Base-by-base conservation (phyloP, 2,888 invertebrate species). In the Colostygia pectinataria region DNA sequence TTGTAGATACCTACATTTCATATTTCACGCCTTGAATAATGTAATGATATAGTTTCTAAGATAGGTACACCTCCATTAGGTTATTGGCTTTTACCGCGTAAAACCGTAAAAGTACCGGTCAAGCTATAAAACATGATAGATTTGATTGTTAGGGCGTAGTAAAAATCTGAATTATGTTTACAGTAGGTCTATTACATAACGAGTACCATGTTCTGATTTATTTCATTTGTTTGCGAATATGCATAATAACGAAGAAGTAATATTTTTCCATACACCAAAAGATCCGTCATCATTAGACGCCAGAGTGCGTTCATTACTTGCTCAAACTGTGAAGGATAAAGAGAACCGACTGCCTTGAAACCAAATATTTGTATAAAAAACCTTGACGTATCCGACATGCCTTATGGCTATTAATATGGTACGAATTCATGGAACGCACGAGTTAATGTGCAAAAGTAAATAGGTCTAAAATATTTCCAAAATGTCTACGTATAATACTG, bases 41-140 rank as follows among this genome's bases (percentile, higher is more conserved):
- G n/a, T n/a, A n/a, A n/a, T n/a, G n/a, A n/a, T n/a, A n/a, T n/a
- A n/a, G n/a, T n/a, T n/a, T n/a, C n/a, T n/a, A n/a, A n/a, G n/a
- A n/a, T n/a, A n/a, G n/a, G 39, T 40, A 40, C 31, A 50, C 44
- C 39, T 50, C 18, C 44, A 51, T 51, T 31, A 36, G 29, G 32
- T 32, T 34, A 44, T 44, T 39, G 33, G 39, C 40, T 36, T 24
- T 32, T 4, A 18, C 20, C 34, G 39, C 39, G 50, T 31, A n/a
- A n/a, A n/a, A n/a, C n/a, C 34, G 14, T 34, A 31, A 50, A 34
- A 48, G 37, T 37, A 31, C 40, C 40, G 36, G 18, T 44, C 39
- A 36, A 27, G 24, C 40, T 36, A 50, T 45, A 50, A 44, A 44
- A 31, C 24, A 36, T 25, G 40, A 40, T 41, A 20, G 36, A 41